phyloP scores from a whole-genome alignment of 2,113 vertebrate genomes.

The Numenius arquata region DNA sequence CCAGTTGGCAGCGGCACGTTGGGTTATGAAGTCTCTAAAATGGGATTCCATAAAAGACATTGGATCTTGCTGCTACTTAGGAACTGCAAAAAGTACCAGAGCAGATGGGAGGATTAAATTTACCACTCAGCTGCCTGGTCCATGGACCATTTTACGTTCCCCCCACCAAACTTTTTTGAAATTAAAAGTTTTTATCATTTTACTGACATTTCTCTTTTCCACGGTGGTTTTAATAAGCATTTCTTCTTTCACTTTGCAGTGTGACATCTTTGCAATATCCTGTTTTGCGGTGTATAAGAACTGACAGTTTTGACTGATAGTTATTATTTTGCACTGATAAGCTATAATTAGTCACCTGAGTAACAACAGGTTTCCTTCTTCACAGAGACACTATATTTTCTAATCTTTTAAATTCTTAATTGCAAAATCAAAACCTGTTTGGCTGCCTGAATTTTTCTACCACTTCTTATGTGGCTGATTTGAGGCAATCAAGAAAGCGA shows the following conservation, averaged over 20 bases:
- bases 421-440: not conserved
- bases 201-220: not conserved
- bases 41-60: not conserved
- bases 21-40: not conserved
- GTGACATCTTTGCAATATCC: not conserved
- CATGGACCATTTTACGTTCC: not conserved
- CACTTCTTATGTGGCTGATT: not conserved
- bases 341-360: not conserved
- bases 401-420: not conserved
- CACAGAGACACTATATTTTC: not conserved
- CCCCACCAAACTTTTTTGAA: not conserved
- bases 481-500: not conserved
- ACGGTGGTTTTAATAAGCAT: not conserved
- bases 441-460: not conserved
- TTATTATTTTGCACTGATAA: not conserved
- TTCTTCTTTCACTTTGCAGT: not conserved
- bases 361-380: not conserved
- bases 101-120: conserved; percentile 12
- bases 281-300: not conserved
- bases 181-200: not conserved
- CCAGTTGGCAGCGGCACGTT: not conserved
- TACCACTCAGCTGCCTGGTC: not conserved
- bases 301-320: not conserved
- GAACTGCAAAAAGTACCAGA: not conserved
- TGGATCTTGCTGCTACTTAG: not conserved